Evolutionary conservation across 2,888 invertebrate species (phyloP).

Genomic region (Acleris cristana): DNA sequence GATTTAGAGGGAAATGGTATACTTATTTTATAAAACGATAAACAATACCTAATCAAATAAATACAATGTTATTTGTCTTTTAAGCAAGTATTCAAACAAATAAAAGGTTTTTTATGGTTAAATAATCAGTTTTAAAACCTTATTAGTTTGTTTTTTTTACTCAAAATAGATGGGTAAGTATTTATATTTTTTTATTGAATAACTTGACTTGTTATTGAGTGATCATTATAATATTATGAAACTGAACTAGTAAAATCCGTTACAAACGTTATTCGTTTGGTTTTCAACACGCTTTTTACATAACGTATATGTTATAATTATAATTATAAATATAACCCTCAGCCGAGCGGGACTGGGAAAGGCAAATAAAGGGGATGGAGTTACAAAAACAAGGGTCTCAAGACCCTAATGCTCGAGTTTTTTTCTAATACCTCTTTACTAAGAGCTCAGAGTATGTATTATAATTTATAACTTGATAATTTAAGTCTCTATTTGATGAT

Average conservation of each 20-base stretch:
- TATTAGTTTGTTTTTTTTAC: too few species aligned
- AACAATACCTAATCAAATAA: too few species aligned
- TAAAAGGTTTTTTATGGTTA: too few species aligned
- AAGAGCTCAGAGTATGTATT: slow-evolving; percentile 16
- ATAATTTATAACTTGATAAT: slow-evolving; percentile 7
- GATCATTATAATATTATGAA: too few species aligned
- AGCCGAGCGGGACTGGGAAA: slow-evolving; percentile 62
- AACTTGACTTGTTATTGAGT: too few species aligned
- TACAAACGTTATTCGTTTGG: neutral
- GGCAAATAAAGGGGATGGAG: slow-evolving; percentile 68
- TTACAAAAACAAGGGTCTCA: slow-evolving; percentile 68
- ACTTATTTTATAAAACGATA: too few species aligned
- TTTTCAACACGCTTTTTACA: slow-evolving; percentile 23
- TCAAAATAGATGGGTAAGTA: too few species aligned
- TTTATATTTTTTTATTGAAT: too few species aligned
- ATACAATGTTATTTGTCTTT: too few species aligned
- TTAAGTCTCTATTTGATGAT: neutral
- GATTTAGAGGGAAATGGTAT: too few species aligned
- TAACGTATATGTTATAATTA: slow-evolving; percentile 20
- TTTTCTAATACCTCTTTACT: slow-evolving; percentile 43
- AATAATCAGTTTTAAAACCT: too few species aligned
- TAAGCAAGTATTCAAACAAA: too few species aligned
- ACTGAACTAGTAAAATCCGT: neutral
- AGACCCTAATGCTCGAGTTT: slow-evolving; percentile 48
- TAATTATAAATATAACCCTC: slow-evolving; percentile 32